A percentile compares a stretch with the other conserved stretches of the same genome.
phyloP scores from a whole-genome alignment of 2,888 invertebrate genomes.

The Drosophila putrida region DNA sequence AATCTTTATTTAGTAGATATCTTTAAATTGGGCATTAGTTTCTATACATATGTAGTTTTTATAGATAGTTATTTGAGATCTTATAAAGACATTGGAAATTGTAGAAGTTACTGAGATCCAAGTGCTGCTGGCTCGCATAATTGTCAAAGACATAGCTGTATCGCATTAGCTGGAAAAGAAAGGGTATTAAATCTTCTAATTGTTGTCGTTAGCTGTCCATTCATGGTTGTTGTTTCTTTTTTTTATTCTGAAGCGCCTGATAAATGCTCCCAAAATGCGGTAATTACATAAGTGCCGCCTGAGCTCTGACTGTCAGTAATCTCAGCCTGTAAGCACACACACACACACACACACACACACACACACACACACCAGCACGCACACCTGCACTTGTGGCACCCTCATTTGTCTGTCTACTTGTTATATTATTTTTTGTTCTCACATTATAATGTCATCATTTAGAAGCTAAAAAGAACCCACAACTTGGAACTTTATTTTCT shows the following conservation, averaged over 20 bases:
- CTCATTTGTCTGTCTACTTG: constrained; percentile 17
- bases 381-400: constrained; percentile 12
- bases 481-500: constrained; percentile 18
- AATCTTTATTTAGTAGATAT: too few species aligned
- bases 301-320: constrained; percentile 48
- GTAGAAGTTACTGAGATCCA: too few species aligned
- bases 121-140: too few species aligned
- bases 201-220: constrained; percentile 1
- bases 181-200: background rate
- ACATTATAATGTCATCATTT: constrained; percentile 54
- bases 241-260: constrained; percentile 14
- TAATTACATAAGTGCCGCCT: constrained; percentile 59
- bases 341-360: constrained; percentile 4
- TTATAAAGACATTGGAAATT: too few species aligned
- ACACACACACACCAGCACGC: too few species aligned
- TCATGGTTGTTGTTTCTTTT: background rate
- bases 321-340: constrained; percentile 28
- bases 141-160: background rate
- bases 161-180: background rate
- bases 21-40: too few species aligned
- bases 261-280: constrained; percentile 44
- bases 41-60: too few species aligned
- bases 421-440: constrained; percentile 16
- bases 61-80: too few species aligned
- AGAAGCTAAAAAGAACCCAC: constrained; percentile 21